These are phyloP conservation scores for Myiotriccus ornatus DNA, from an alignment of 2,797 vertebrate species.

Conservation along the genomic window DNA sequence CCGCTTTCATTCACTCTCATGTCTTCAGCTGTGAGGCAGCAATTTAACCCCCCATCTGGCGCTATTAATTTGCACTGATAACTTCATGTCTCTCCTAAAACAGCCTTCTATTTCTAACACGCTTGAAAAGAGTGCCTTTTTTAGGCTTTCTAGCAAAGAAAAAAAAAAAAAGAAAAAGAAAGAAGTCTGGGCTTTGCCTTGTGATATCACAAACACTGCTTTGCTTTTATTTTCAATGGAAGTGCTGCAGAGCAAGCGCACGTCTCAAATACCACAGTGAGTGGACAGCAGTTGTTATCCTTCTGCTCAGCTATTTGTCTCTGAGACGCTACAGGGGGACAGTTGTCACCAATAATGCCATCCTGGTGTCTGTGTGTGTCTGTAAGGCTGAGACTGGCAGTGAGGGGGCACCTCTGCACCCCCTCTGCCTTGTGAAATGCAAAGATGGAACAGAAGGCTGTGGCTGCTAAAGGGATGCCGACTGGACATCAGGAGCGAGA, in stretches of 20 bases:
- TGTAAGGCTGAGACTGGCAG: background rate
- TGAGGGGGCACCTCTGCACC: background rate
- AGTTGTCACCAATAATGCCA: background rate
- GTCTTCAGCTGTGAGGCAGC: constrained; percentile 40
- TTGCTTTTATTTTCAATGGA: background rate
- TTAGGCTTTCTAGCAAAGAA: background rate
- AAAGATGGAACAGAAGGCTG: background rate
- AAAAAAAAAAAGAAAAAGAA: background rate
- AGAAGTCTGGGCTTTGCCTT: background rate
- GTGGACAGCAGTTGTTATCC: background rate
- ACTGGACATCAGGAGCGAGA: background rate
- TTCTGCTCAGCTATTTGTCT: background rate
- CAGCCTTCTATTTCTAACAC: constrained; percentile 17
- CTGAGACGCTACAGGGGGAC: background rate
- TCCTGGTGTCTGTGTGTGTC: background rate
- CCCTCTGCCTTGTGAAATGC: background rate
- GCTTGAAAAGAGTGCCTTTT: background rate
- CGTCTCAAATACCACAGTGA: background rate
- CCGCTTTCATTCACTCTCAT: background rate
- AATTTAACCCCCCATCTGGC: constrained; percentile 27
- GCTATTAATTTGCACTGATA: constrained; percentile 24
- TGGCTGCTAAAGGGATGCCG: background rate
- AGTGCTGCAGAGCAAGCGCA: background rate
- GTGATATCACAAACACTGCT: background rate
- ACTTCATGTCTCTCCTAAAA: constrained; percentile 19